Conservation (phyloP, 2,888 invertebrate species). For the Agrenia bidenticulata region DNA sequence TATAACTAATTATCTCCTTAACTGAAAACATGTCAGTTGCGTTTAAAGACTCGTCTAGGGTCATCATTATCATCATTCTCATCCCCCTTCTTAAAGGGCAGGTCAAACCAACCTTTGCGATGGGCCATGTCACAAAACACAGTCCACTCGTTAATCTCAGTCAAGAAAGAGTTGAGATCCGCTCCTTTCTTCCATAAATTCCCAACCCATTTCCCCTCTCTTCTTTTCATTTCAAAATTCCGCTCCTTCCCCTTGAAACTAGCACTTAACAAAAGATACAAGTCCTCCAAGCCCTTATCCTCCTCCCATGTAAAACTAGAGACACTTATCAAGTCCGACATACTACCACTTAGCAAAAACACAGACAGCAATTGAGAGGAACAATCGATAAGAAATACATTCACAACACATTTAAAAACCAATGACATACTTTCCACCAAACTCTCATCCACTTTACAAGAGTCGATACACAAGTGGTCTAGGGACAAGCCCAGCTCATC, state of each 20-base stretch:
- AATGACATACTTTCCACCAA: background rate
- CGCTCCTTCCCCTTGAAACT: background rate
- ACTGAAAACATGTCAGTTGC: too few species aligned
- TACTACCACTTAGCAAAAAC: too few species aligned
- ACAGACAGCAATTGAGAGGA: too few species aligned
- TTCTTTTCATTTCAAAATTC: background rate
- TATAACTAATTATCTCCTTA: too few species aligned
- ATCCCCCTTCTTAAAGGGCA: slow-evolving; percentile 9
- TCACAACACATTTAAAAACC: background rate
- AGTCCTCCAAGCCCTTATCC: background rate
- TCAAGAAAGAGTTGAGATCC: too few species aligned
- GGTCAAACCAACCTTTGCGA: slow-evolving; percentile 7
- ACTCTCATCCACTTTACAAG: slow-evolving; percentile 14
- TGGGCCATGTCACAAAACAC: background rate
- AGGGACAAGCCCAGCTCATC: slow-evolving; percentile 20
- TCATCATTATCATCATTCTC: background rate
- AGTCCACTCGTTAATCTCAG: background rate
- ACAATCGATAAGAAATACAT: background rate
- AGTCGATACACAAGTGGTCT: slow-evolving; percentile 33
- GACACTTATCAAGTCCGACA: background rate
- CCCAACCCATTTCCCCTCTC: background rate
- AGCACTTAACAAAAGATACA: background rate
- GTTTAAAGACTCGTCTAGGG: too few species aligned
- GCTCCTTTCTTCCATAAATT: too few species aligned
- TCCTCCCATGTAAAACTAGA: background rate